A percentile compares a stretch with the other conserved stretches of the same genome.
These are phyloP conservation scores for Hemaris fuciformis DNA, from an alignment of 2,888 invertebrate genomes.

Conservation along the genomic window DNA sequence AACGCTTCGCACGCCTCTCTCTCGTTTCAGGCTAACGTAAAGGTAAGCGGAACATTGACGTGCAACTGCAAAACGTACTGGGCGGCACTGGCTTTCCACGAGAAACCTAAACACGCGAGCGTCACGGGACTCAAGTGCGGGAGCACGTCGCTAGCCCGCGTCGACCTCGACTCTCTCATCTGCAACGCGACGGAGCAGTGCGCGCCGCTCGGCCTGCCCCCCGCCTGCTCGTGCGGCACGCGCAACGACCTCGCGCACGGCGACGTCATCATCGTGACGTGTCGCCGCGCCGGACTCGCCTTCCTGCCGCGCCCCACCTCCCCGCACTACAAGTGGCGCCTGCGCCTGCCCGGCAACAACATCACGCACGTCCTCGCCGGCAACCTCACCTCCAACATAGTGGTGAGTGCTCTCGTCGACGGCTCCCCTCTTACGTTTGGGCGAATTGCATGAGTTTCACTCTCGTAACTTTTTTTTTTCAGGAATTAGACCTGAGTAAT, in stretches of 20 bases:
- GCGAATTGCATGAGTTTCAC: no score
- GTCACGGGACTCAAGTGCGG: not conserved
- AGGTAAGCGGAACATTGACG: not conserved
- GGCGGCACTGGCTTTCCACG: constrained; percentile 13
- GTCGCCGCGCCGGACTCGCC: constrained; percentile 17
- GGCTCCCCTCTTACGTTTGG: not conserved
- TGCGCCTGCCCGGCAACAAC: constrained; percentile 25
- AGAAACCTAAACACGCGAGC: not conserved
- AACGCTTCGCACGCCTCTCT: no score
- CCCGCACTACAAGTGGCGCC: constrained; percentile 8
- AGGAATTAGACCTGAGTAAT: constrained; percentile 24
- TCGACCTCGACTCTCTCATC: constrained; percentile 24
- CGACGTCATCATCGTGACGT: constrained; percentile 23
- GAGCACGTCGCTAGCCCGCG: constrained; percentile 7
- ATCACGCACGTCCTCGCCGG: constrained; percentile 21
- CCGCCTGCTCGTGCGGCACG: constrained; percentile 24
- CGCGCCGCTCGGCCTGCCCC: constrained; percentile 20
- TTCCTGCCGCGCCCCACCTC: constrained; percentile 11
- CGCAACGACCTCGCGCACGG: constrained; percentile 14
- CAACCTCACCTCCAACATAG: constrained; percentile 17
- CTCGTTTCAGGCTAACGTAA: not conserved
- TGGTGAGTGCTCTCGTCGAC: constrained; percentile 13
- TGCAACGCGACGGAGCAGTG: constrained; percentile 16
- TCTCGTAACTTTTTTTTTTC: no score
- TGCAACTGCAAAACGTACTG: constrained; percentile 30